Base-by-base conservation (phyloP, 1,140 invertebrate genomes). In the Brachystomella parvula region DNA sequence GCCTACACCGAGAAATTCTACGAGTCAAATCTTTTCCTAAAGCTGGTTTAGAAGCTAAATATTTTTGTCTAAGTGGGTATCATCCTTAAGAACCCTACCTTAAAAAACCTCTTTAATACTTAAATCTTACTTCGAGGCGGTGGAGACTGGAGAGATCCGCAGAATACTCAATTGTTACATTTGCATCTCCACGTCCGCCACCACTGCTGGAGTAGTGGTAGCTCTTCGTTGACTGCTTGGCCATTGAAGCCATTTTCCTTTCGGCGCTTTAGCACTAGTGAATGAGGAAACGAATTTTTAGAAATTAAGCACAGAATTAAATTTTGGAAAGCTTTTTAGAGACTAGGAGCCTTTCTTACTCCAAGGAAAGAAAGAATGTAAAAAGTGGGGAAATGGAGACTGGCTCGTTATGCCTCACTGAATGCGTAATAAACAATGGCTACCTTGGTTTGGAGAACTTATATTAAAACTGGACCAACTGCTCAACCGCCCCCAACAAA, bases 91-190 rank as follows among this genome's bases (percentile, higher is more conserved):
- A 39, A 9, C 19, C 35, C 35, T 39, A 9, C 19, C 6, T 39
- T 39, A 19, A 6, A 39, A 9, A 9, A 6, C 6, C 6, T 39
- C 19, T 6, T 39, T 39, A 39, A 39, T 53, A 6, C 12, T 19
- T 53, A 12, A 53, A 53, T 49, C 60, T 81, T 90, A 95, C 92
- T 89, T 94, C 91, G 80, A 94, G 86, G 79, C 91, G 88, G 79
- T 89, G 87, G 78, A 94, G 85, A 79, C 90, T 88, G 81, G 88
- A 92, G 78, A 94, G 82, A 82, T 95, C 91, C 81, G 89, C 85
- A 79, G 86, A 87, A 82, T 94, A 94, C 82, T 94, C 92, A 82
- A 94, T 92, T 84, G 87, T 92, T 78, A 94, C 88, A 82, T 94
- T 89, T 77, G 89, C 88, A 74, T 81, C 82, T 77, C 87, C 87